Conservation (phyloP, 2,797 vertebrate genomes). For the Rachycentron canadum region DNA sequence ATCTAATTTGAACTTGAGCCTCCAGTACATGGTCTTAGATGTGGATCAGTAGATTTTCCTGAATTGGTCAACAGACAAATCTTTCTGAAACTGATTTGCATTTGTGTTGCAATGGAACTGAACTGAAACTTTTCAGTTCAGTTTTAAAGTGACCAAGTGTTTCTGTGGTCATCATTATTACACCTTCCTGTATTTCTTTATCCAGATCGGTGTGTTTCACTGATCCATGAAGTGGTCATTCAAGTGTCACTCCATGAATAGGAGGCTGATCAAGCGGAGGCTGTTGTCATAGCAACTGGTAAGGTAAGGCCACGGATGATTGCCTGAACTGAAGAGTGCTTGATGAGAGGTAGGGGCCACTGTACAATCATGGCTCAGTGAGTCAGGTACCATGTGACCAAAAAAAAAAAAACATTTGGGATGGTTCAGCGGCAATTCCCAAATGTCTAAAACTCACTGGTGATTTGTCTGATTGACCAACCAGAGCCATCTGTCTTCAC, state of each 20-base stretch:
- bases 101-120: constrained; percentile 14
- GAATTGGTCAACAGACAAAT: constrained; percentile 39
- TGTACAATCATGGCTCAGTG: constrained; percentile 77
- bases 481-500: constrained; percentile 41
- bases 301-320: constrained; percentile 84
- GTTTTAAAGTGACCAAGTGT: constrained; percentile 54
- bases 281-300: constrained; percentile 84
- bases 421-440: constrained; percentile 45
- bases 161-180: constrained; percentile 57
- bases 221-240: constrained; percentile 83
- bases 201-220: constrained; percentile 75
- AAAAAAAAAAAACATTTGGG: constrained; percentile 38
- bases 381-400: constrained; percentile 54
- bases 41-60: constrained; percentile 24
- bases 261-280: constrained; percentile 81
- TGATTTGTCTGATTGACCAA: constrained; percentile 50
- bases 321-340: constrained; percentile 83
- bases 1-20: constrained; percentile 17
- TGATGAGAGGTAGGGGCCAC: constrained; percentile 79
- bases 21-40: background rate
- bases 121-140: constrained; percentile 53
- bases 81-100: constrained; percentile 45
- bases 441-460: constrained; percentile 52
- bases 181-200: constrained; percentile 60
- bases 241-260: constrained; percentile 84